Conservation (phyloP, 2,113 vertebrate genomes). For the Ceyx melanurus region DNA sequence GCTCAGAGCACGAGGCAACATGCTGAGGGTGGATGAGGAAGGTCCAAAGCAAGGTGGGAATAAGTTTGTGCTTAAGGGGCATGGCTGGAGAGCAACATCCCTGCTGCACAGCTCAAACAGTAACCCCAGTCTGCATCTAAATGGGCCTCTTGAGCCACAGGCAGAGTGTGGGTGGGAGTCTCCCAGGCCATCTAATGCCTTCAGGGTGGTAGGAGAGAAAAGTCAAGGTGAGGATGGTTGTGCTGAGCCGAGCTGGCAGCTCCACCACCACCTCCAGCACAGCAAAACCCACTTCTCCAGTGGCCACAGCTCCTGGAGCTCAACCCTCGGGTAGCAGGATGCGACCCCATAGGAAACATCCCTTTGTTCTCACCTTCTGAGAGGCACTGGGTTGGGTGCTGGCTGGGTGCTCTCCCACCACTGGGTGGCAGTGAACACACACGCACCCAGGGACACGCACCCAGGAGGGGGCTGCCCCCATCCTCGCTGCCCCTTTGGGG, state of each 20-base stretch:
- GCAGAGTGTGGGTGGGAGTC: neutral
- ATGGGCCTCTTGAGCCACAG: fast-evolving
- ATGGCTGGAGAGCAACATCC: neutral
- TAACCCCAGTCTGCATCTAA: neutral
- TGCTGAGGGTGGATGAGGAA: neutral
- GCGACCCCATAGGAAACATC: fast-evolving
- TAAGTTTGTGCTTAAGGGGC: neutral
- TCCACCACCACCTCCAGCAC: neutral
- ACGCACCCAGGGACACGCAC: fast-evolving
- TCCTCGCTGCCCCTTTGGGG: fast-evolving
- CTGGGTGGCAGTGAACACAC: slow-evolving; percentile 40
- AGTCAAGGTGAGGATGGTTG: neutral
- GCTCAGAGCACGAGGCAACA: neutral
- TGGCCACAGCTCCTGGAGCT: neutral
- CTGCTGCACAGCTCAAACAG: neutral
- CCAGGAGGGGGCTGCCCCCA: neutral
- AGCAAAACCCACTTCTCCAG: neutral
- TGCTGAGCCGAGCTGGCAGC: neutral
- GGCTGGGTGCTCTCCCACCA: neutral
- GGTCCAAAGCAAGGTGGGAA: neutral
- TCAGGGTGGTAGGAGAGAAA: neutral
- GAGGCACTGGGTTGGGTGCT: neutral
- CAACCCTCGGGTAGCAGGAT: fast-evolving
- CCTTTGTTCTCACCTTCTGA: fast-evolving
- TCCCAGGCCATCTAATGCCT: neutral